phyloP scores from a whole-genome alignment of 1,140 invertebrate species.

The Pachypsylla venusta region DNA sequence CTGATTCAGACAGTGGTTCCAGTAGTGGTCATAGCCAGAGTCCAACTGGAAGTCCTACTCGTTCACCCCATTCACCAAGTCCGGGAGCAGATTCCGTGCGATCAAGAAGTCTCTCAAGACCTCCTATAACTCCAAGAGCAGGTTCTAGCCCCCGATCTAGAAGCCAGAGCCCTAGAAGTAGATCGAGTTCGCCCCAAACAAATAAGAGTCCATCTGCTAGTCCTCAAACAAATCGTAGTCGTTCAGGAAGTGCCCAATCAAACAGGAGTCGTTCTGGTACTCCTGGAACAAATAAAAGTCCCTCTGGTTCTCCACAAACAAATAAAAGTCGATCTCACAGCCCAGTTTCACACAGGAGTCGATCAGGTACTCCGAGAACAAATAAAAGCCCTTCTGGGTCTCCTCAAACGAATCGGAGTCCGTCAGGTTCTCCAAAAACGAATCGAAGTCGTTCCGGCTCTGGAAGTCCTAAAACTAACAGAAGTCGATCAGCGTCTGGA shows the following conservation, averaged over 20 bases:
- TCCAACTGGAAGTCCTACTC: background rate
- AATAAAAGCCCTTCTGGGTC: slow-evolving; percentile 11
- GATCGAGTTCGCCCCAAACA: background rate
- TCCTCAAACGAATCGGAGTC: slow-evolving; percentile 9
- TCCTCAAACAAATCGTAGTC: background rate
- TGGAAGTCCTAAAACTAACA: slow-evolving; percentile 1
- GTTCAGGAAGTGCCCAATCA: background rate
- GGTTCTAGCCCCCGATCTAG: no score
- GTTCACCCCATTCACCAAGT: background rate
- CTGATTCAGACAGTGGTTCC: slow-evolving; percentile 1
- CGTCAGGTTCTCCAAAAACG: background rate
- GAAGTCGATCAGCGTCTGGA: background rate
- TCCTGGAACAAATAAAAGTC: background rate
- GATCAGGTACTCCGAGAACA: background rate
- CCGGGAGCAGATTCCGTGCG: background rate
- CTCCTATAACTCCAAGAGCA: background rate
- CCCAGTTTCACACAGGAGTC: no score
- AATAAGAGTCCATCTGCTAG: background rate
- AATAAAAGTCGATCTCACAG: no score
- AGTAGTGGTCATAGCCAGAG: background rate
- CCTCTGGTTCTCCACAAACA: background rate
- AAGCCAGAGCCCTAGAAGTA: background rate
- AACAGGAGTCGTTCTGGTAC: background rate
- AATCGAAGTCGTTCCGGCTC: background rate
- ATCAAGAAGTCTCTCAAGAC: background rate